Conservation (phyloP, 2,888 invertebrate species). For the Tachina grossa region DNA sequence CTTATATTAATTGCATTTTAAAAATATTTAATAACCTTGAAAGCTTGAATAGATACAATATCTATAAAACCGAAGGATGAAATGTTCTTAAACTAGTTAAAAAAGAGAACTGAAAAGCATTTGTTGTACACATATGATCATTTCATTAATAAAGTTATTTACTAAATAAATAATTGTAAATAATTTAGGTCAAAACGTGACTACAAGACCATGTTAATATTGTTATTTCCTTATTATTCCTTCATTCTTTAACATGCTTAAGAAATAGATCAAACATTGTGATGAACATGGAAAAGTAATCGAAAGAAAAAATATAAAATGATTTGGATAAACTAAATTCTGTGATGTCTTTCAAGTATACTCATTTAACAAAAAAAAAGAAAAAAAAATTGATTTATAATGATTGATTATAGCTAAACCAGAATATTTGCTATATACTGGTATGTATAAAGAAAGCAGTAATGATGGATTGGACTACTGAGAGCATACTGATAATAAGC, state of each 20-base stretch:
- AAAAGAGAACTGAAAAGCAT: no score
- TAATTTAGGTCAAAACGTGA: neutral
- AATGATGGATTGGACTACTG: slow-evolving; percentile 37
- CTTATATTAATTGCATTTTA: no score
- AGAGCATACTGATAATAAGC: neutral
- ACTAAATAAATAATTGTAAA: no score
- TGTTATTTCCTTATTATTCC: neutral
- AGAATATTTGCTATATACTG: no score
- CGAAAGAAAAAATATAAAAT: slow-evolving; percentile 1
- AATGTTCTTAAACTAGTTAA: no score
- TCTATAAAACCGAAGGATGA: no score
- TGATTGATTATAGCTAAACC: slow-evolving; percentile 48
- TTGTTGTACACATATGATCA: no score
- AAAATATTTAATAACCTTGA: no score
- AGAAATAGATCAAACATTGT: slow-evolving; percentile 4
- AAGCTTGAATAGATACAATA: no score
- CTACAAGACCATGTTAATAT: neutral
- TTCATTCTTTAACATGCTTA: neutral
- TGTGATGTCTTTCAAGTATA: neutral
- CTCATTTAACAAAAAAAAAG: neutral
- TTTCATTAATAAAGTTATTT: no score
- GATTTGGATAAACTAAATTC: neutral
- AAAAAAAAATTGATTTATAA: slow-evolving; percentile 19
- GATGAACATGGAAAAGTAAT: neutral
- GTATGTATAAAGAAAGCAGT: no score